Base-by-base conservation (phyloP, 92 coral and sea anemone species). In the Siderastrea siderea region DNA sequence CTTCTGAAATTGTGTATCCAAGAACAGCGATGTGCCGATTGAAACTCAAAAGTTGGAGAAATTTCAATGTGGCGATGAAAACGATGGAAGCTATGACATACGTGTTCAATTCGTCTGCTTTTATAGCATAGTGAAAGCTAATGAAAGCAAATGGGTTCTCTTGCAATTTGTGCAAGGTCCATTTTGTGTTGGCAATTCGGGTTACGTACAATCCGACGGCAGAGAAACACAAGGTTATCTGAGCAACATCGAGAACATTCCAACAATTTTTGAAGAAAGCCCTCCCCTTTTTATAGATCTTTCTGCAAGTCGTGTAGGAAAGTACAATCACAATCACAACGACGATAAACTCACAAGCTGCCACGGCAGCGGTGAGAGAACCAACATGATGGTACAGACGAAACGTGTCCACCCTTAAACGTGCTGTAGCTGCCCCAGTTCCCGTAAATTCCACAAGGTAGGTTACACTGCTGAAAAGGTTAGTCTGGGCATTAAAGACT, bases 331-430 rank as follows among this genome's bases (percentile, higher is more conserved):
- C 70, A 47, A 85, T 84, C 47, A 92, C 73, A 14, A 84, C 67
- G 63, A 89, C 88, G 1, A 92, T 65, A 80, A 77, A 80, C 83
- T 92, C 95, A 69, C 95, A 88, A 6, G 44, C 53, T 43, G 73
- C 84, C 8, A 79, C 63, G 55, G n/a, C 58, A 14, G 60, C 38
- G 74, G 11, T 68, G 45, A 68, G 44, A 11, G 74, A 14, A 44
- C 93, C 89, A 5, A 95, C 48, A 53, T 95, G 91, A 19, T 91
- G 92, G 72, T 95, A 93, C 5, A 95, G 59, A n/a, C 94, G 89
- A 50, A 95, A 61, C 1, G 94, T 95, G 43, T 95, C 98, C 7
- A 93, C 76, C 51, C 85, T 93, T 46, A 85, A 59, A 82, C 68
- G 87, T 9, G 92, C 91, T 1, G 88, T 63, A 6, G 78, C 74